Base-by-base conservation (phyloP, 2,113 vertebrate genomes). In the Erinaceus europaeus region DNA sequence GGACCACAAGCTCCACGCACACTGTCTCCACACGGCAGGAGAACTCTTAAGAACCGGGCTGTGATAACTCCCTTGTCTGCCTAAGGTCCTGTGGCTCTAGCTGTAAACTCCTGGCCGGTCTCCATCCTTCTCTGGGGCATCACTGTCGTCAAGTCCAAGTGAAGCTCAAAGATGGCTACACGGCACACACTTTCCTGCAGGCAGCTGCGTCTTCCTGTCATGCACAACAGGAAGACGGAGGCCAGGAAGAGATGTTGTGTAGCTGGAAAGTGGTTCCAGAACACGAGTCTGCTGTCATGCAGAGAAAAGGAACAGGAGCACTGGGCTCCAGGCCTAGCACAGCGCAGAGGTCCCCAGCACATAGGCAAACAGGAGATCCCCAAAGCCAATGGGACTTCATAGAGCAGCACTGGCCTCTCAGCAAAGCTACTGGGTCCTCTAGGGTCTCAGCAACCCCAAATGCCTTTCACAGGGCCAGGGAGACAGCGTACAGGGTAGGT, bases 201-300 rank as follows among this genome's bases (percentile, higher is more conserved):
- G 64, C 10, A 23, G 90, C 84, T 95, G 87, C 75, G 67, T 40
- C 87, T 93, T 93, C 74, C 48, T 91, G 67, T 94, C 94, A 92
- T 90, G 62, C 14, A 48, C 13, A 40, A 91, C 46, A 90, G 65
- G 48, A 89, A 50, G 20, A 55, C n/a, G 18, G n/a, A 61, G 52
- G 44, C 55, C 44, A 55, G 29, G 3, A 64, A 53, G 23, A 42
- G 52, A 87, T 8, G 52, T 46, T 79, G 75, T 87, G 94, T 94
- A 38, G 40, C 72, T 90, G 55, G 32, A 69, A 25, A 90, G 9
- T 2, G 88, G 77, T 82, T 71, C 40, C 77, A 18, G 52, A 95
- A 90, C 74, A 90, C 92, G 42, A 86, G 50, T 62, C 18, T n/a
- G 48, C 23, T 87, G 90, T 46, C 81, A 84, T 38, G 89, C 75